Evolutionary conservation across 2,888 invertebrate species (phyloP).

Genomic region (Apamea sordens): DNA sequence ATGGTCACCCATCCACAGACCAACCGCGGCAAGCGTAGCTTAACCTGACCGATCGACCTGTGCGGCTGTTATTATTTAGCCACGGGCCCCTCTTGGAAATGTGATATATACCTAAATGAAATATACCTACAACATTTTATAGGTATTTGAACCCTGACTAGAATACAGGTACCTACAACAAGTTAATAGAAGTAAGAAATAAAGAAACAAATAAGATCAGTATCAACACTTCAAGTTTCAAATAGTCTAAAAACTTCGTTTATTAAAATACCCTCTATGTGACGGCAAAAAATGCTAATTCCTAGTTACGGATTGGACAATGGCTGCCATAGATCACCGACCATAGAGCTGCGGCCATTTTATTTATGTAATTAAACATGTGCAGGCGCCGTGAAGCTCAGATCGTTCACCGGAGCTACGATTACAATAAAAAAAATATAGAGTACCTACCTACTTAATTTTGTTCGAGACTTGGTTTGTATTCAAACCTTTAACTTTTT

Average conservation of each 20-base stretch:
- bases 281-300: slow-evolving; percentile 69
- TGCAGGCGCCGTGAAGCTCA: slow-evolving; percentile 80
- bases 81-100: no score
- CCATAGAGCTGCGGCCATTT: slow-evolving; percentile 58
- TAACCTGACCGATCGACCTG: no score
- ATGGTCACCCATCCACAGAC: no score
- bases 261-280: slow-evolving; percentile 62
- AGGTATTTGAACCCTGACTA: background rate
- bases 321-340: slow-evolving; percentile 79
- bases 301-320: slow-evolving; percentile 65
- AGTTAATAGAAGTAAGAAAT: background rate
- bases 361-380: slow-evolving; percentile 81
- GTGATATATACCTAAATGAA: no score
- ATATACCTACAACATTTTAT: background rate
- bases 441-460: slow-evolving; percentile 57
- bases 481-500: background rate
- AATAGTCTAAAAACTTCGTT: slow-evolving; percentile 42
- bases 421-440: slow-evolving; percentile 57
- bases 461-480: slow-evolving; percentile 10
- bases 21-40: no score
- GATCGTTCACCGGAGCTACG: slow-evolving; percentile 74
- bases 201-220: slow-evolving; percentile 33
- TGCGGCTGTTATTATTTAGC: no score
- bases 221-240: slow-evolving; percentile 25
- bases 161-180: background rate